A percentile compares a stretch with the other conserved stretches of the same genome.
Conservation (phyloP, 1,140 invertebrate species). For the Whitmania pigra region DNA sequence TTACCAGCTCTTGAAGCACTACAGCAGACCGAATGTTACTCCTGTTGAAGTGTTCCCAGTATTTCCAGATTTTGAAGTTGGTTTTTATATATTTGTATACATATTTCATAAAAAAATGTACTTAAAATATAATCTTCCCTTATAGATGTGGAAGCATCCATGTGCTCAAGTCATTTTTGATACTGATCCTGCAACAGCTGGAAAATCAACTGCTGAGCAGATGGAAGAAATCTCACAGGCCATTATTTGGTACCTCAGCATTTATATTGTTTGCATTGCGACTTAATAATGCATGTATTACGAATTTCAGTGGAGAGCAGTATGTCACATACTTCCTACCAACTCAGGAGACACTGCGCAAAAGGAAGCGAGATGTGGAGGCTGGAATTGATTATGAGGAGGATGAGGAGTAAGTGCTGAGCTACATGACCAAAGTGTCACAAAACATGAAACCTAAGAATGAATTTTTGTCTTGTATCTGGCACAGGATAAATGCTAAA, state of each 20-base stretch:
- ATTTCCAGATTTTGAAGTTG: constrained; percentile 80
- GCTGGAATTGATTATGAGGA: constrained; percentile 70
- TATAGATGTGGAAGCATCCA: constrained; percentile 82
- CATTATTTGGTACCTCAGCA: constrained; percentile 65
- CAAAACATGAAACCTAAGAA: not conserved
- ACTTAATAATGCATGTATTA: not conserved
- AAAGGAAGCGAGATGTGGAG: constrained; percentile 65
- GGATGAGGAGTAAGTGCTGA: constrained; percentile 35
- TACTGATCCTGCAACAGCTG: constrained; percentile 71
- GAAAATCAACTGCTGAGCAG: constrained; percentile 44
- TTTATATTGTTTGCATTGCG: not conserved
- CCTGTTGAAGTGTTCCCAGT: constrained; percentile 78
- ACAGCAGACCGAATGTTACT: constrained; percentile 81
- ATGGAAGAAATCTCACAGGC: constrained; percentile 96
- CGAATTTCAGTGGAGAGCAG: constrained; percentile 88
- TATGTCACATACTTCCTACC: constrained; percentile 97
- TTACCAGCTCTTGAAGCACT: constrained; percentile 52
- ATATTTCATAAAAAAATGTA: not conserved
- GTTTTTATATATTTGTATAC: constrained; percentile 4
- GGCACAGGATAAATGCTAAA: no score
- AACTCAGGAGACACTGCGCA: constrained; percentile 75
- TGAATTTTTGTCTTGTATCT: no score
- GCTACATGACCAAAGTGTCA: not conserved
- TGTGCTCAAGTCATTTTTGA: constrained; percentile 93
- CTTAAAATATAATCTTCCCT: constrained; percentile 14